Evolutionary conservation across 2,113 vertebrate genomes (phyloP).

Genomic region (Elephas maximus): DNA sequence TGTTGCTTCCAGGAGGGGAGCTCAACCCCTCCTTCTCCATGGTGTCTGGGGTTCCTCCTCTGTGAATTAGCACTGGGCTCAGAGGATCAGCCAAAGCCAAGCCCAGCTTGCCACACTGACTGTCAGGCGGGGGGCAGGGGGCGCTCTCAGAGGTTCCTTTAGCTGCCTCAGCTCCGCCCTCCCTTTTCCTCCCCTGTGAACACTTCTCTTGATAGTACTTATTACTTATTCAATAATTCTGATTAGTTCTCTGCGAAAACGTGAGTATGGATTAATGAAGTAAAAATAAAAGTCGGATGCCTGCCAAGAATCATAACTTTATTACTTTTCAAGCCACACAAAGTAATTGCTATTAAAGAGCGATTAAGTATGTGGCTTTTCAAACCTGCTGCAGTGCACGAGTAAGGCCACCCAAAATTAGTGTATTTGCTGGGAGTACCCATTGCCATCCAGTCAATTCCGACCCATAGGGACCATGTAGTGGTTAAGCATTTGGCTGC

Average conservation of each 20-base stretch:
- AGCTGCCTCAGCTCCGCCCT: too few species aligned
- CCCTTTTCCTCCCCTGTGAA: neutral
- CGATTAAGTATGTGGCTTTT: fast-evolving
- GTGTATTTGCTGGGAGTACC: neutral
- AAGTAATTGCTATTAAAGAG: neutral
- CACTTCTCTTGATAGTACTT: too few species aligned
- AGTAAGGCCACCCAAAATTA: neutral
- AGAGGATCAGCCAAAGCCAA: fast-evolving
- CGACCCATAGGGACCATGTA: too few species aligned
- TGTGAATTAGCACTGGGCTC: neutral
- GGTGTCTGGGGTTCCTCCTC: neutral
- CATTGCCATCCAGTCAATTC: too few species aligned
- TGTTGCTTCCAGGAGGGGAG: neutral
- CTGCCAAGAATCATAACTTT: neutral
- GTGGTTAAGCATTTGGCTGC: too few species aligned
- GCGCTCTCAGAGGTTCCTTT: fast-evolving
- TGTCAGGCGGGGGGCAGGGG: neutral
- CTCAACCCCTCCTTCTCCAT: neutral
- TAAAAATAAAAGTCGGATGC: neutral
- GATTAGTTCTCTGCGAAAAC: neutral
- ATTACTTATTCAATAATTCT: neutral
- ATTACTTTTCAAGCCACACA: neutral
- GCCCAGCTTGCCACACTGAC: neutral
- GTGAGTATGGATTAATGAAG: neutral
- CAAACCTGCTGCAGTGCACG: fast-evolving